Evolutionary conservation across 2,888 invertebrate species (phyloP).

Genomic region (Cistogaster globosa): DNA sequence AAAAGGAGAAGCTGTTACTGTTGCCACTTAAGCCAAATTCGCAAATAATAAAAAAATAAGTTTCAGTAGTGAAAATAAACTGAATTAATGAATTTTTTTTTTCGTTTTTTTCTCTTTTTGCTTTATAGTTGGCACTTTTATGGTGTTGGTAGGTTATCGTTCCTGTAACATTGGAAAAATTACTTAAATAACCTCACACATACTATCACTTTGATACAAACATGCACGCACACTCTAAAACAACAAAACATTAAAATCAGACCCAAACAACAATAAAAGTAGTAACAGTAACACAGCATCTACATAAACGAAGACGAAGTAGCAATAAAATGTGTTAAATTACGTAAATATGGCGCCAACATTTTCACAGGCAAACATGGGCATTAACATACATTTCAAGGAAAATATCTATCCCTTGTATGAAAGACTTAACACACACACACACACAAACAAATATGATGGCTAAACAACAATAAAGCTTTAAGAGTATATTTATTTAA

Average conservation of each 20-base stretch:
- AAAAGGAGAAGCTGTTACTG: too few species aligned
- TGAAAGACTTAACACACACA: not conserved
- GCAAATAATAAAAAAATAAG: too few species aligned
- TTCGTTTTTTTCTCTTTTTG: too few species aligned
- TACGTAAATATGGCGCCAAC: constrained; percentile 67
- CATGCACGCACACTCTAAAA: constrained; percentile 11
- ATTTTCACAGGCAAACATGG: not conserved
- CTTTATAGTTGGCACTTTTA: not conserved
- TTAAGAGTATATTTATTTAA: not conserved
- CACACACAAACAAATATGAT: constrained; percentile 11
- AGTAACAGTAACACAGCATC: constrained; percentile 45
- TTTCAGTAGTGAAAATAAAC: too few species aligned
- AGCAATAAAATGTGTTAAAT: constrained; percentile 63
- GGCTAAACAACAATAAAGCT: constrained; percentile 9
- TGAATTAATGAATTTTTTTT: too few species aligned
- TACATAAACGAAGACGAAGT: constrained; percentile 12
- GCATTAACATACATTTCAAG: constrained; percentile 13
- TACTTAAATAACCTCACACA: not conserved
- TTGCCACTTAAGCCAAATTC: too few species aligned
- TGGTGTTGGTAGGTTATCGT: not conserved
- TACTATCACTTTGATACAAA: not conserved
- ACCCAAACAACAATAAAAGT: not conserved
- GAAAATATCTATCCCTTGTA: not conserved
- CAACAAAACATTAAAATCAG: not conserved
- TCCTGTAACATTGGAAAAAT: constrained; percentile 6